Evolutionary conservation across 2,113 vertebrate species (phyloP), one percentile per base, ranked within the genome.

Genomic region (Sebastes fasciatus): DNA sequence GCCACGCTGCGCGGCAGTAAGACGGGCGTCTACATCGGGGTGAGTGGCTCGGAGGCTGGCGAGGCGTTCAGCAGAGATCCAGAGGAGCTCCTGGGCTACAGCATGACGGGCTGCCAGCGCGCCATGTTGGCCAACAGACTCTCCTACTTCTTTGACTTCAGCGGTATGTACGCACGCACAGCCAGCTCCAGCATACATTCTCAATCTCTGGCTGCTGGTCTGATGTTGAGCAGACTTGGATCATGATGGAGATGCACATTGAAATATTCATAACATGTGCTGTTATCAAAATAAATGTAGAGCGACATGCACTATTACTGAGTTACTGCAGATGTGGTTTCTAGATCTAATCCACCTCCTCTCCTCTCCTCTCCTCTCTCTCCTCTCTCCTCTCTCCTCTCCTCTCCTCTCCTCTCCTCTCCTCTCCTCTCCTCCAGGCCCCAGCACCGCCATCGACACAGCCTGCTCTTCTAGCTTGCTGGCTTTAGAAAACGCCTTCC

Each of bases 51-150:
- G 0, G 98, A 99, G 90, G 97, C 98, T 3, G 94, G 77, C 0
- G 98, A 99, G 93, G 98, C 97, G 0, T 88, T 99, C 79, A 99
- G 97, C 87, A 95, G 93, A 79, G 98, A 99, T 88, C 97, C 98
- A 4, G 98, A 99, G 88, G 96, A 97, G 14, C 91, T 99, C 19
- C n/a, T 98, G 86, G 98, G 98, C n/a, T 99, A 99, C 95, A 98
- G 98, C 91, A 98, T 99, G 98, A 97, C 96, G 0, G 98, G 98
- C 86, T 99, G 98, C 90, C 98, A 99, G 88, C 96, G 97, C 0
- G 97, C 97, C 79, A 99, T 99, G 98, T 90, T 99, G 90, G 97
- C 98, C 83, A 99, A 99, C 92, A 96, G 98, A 19, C 91, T 99
- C 43, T 99, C 98, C 43, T 99, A 97, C 94, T 98, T 95, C 80